Evolutionary conservation across 2,113 vertebrate species (phyloP).

Genomic region (Falco punctatus): DNA sequence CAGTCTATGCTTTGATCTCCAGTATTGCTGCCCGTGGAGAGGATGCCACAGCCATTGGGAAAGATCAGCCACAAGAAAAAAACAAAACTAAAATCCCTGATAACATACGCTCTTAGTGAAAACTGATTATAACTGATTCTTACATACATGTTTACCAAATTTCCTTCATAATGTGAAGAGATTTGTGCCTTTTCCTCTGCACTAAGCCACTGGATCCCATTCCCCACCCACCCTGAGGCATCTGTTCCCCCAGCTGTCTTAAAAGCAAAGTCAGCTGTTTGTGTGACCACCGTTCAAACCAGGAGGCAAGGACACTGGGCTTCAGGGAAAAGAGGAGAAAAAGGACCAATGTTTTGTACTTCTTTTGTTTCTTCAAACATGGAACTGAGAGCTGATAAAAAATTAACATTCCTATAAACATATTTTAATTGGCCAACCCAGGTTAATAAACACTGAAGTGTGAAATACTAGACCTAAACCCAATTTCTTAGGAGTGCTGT

Average conservation of each 20-base stretch:
- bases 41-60: background rate
- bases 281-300: background rate
- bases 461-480: background rate
- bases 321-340: background rate
- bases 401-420: background rate
- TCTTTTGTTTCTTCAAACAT: background rate
- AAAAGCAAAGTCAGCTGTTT: background rate
- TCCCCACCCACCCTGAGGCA: background rate
- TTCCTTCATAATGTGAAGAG: background rate
- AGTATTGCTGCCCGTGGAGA: background rate
- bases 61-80: background rate
- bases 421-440: background rate
- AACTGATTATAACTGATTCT: background rate
- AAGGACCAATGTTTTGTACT: background rate
- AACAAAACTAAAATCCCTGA: accelerated
- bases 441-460: background rate
- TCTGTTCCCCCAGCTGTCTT: background rate
- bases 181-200: background rate
- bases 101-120: background rate
- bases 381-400: background rate
- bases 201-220: background rate
- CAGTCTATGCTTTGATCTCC: no score
- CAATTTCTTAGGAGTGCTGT: accelerated
- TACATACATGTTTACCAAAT: background rate
- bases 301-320: background rate